A percentile compares a stretch with the other conserved stretches of the same genome.
Conservation (phyloP, 2,888 invertebrate species). For the Amiota communis region DNA sequence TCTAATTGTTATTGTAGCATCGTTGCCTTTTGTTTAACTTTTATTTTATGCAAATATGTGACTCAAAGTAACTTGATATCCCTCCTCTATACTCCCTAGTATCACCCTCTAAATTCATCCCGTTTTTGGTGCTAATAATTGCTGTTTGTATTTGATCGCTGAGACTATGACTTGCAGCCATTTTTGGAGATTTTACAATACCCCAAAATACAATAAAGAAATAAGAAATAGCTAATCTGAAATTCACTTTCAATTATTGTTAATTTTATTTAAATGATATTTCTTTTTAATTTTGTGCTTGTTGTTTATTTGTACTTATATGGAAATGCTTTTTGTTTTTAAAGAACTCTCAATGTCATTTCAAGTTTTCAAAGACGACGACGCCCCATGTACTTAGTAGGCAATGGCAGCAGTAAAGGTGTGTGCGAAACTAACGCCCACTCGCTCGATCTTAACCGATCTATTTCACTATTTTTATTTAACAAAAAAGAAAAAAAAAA, state of each 20-base stretch:
- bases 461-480: too few species aligned
- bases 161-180: constrained; percentile 32
- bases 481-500: too few species aligned
- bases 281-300: constrained; percentile 15
- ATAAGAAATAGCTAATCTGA: constrained; percentile 3
- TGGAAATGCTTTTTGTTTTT: constrained; percentile 16
- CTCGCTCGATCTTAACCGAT: background rate
- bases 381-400: background rate
- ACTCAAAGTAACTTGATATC: background rate
- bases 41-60: constrained; percentile 7
- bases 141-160: background rate
- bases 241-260: constrained; percentile 40
- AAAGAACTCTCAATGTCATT: constrained; percentile 1
- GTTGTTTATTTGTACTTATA: constrained; percentile 13
- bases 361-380: background rate
- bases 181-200: constrained; percentile 28
- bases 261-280: constrained; percentile 21
- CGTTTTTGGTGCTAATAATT: constrained; percentile 1
- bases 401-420: constrained; percentile 1
- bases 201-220: constrained; percentile 11
- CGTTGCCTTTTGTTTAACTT: background rate
- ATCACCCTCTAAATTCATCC: background rate
- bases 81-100: too few species aligned
- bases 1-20: background rate
- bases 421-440: constrained; percentile 13